Base-by-base conservation (phyloP, 2,797 vertebrate genomes). In the Aphelocoma californica region DNA sequence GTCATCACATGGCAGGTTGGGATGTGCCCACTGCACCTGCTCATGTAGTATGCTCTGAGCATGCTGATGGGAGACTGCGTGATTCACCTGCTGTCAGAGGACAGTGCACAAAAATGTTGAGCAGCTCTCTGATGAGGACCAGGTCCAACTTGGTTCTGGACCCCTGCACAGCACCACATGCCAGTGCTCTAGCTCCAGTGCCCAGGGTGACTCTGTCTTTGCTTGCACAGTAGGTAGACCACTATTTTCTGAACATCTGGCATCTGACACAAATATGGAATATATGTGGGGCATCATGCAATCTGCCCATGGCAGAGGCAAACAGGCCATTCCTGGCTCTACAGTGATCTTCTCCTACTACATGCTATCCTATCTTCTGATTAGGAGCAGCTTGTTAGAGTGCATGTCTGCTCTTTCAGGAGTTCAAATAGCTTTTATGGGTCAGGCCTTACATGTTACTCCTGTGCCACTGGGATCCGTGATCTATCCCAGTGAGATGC, bases 11-110 rank as follows among this genome's bases (percentile, higher is more conserved):
- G 28, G 8, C 48, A 78, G 24, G 32, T 8, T 18, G 18, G 57
- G 29, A 40, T 15, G 10, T 72, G 21, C 4, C 9, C 32, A 17
- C 14, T 70, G 56, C 48, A 73, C 44, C 28, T 58, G n/a, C 54
- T 61, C 14, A 21, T 14, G 14, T 36, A 15, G 16, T 32, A 8
- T 51, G 23, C 44, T 50, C 72, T 87, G 60, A 78, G 29, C 7
- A 20, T 4, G 6, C 50, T 60, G 57, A 34, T 31, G 32, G 45
- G 17, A 61, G 44, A 34, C 50, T 36, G 28, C 0, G 0, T 53
- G 25, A 36, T 54, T 88, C 38, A 61, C 20, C 31, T 69, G 20
- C 38, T 53, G 15, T 51, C 47, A 85, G 34, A 42, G 12, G 14
- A 50, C 31, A 89, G 16, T 6, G 12, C 73, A 40, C 23, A 58